Evolutionary conservation across 2,888 invertebrate species (phyloP).

Genomic region (Rapana venosa): DNA sequence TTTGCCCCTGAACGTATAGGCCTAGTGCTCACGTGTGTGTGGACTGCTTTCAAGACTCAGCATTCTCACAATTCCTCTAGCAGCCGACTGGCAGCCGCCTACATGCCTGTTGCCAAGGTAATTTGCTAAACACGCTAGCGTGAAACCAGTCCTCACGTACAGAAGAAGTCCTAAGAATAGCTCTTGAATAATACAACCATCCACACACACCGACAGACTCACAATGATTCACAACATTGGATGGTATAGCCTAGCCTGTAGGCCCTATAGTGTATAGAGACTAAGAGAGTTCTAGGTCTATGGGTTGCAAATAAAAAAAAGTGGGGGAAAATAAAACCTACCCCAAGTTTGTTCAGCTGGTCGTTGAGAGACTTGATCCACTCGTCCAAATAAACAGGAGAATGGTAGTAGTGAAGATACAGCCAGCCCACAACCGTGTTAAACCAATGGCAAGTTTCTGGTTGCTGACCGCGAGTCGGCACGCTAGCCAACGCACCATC

Average conservation of each 20-base stretch:
- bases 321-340: slow-evolving; percentile 56
- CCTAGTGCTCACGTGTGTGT: neutral
- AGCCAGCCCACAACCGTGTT: slow-evolving; percentile 76
- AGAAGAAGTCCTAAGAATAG: slow-evolving; percentile 17
- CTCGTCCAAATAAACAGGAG: slow-evolving; percentile 75
- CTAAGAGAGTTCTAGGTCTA: too few relatives aligned
- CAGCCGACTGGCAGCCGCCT: slow-evolving; percentile 19
- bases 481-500: slow-evolving; percentile 52
- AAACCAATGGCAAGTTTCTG: slow-evolving; percentile 75
- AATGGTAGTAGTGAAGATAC: slow-evolving; percentile 71
- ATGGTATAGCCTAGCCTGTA: neutral
- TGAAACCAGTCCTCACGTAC: slow-evolving; percentile 17
- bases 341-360: slow-evolving; percentile 77
- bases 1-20: slow-evolving; percentile 12
- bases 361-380: slow-evolving; percentile 79
- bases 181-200: slow-evolving; percentile 21
- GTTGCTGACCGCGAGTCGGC: slow-evolving; percentile 52
- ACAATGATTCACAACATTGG: neutral
- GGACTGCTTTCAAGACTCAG: neutral
- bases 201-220: neutral
- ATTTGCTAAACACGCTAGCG: slow-evolving; percentile 32
- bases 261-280: too few relatives aligned
- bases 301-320: neutral
- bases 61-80: neutral
- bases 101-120: slow-evolving; percentile 33